Conservation (phyloP, 1,140 invertebrate species). For the Eufriesea mexicana region DNA sequence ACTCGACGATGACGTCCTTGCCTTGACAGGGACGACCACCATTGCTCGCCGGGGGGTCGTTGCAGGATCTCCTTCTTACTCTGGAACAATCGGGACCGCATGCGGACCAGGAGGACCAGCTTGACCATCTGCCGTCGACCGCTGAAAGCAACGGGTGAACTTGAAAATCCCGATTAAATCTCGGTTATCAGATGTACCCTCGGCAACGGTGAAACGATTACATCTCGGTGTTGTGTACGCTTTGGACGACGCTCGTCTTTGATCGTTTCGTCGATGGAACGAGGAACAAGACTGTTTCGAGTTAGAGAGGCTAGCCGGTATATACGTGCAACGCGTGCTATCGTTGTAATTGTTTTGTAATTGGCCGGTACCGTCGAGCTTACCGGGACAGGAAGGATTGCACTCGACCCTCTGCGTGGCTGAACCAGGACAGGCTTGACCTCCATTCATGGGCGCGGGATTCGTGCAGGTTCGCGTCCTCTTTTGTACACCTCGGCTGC, state of each 20-base stretch:
- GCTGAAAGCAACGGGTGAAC: slow-evolving; percentile 66
- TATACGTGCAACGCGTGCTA: not conserved
- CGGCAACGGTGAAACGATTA: slow-evolving; percentile 14
- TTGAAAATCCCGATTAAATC: slow-evolving; percentile 66
- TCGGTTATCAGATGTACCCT: slow-evolving; percentile 54
- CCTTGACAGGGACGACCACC: slow-evolving; percentile 87
- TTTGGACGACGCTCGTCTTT: not conserved
- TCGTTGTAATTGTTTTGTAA: slow-evolving; percentile 31
- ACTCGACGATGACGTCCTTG: slow-evolving; percentile 85
- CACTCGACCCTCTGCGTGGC: slow-evolving; percentile 92
- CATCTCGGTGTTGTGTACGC: slow-evolving; percentile 24
- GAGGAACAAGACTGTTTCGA: not conserved
- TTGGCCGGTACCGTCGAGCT: slow-evolving; percentile 63
- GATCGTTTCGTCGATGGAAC: not conserved
- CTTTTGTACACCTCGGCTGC: slow-evolving; percentile 89
- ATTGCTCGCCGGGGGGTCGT: slow-evolving; percentile 85
- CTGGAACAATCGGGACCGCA: slow-evolving; percentile 93
- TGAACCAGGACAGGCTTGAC: slow-evolving; percentile 90
- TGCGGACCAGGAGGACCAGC: slow-evolving; percentile 93
- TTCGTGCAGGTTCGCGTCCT: slow-evolving; percentile 93
- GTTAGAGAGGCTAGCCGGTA: not conserved
- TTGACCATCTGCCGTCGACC: slow-evolving; percentile 88
- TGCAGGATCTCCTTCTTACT: slow-evolving; percentile 89
- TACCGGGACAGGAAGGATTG: slow-evolving; percentile 90
- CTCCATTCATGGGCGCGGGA: slow-evolving; percentile 94